Evolutionary conservation across 2,797 vertebrate genomes (phyloP).

Genomic region (Anguilla pacifica): DNA sequence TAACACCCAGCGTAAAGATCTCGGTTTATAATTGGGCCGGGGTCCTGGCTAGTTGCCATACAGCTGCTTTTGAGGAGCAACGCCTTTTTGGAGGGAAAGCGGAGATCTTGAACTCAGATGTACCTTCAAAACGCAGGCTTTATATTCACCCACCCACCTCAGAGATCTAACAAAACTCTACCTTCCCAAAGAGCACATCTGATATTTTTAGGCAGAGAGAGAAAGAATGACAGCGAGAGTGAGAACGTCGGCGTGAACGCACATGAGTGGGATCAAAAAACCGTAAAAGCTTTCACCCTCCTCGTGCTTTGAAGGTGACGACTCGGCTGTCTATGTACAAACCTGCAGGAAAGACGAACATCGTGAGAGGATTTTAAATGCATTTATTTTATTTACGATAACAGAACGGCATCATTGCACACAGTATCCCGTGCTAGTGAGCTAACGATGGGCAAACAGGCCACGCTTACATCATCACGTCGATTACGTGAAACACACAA

Average conservation of each 20-base stretch:
- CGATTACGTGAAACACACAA: background rate
- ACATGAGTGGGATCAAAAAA: background rate
- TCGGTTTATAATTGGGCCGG: slow-evolving; percentile 10
- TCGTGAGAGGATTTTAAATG: background rate
- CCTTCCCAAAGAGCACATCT: background rate
- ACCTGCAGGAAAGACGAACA: background rate
- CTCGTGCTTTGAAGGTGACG: background rate
- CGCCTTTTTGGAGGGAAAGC: slow-evolving; percentile 3
- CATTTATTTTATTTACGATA: background rate
- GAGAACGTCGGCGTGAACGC: background rate
- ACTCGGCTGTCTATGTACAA: background rate
- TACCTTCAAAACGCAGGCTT: background rate
- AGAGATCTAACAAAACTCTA: background rate
- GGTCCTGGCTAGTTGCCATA: slow-evolving; percentile 34
- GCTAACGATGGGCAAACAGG: no score
- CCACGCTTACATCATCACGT: background rate
- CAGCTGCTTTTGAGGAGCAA: slow-evolving; percentile 25
- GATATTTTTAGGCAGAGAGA: slow-evolving; percentile 3
- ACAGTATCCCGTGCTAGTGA: background rate
- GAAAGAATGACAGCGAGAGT: background rate
- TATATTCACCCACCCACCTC: background rate
- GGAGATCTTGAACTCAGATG: background rate
- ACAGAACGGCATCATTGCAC: background rate
- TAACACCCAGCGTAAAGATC: slow-evolving; percentile 17
- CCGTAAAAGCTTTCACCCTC: background rate